Evolutionary conservation across 2,113 vertebrate genomes (phyloP), one percentile per base, ranked within the genome.

Genomic region (Mesitornis unicolor): DNA sequence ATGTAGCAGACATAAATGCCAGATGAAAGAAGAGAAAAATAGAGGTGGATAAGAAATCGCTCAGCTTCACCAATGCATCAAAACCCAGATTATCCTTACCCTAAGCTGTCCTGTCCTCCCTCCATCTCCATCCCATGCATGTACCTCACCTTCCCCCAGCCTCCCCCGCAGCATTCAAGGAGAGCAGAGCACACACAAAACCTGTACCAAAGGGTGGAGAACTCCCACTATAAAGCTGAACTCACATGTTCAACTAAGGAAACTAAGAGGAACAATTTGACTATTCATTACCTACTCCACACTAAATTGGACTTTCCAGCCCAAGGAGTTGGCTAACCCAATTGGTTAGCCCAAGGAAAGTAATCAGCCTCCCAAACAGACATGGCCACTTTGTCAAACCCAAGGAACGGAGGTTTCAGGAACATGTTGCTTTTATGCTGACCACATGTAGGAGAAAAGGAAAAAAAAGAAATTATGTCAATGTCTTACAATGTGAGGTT

Each of bases 1-100:
- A 45, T 68, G 78, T 2, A 83, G 74, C 85, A 64, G 92, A 57
- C 36, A 51, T n/a, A 76, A 90, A 90, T 10, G 59, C 50, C 2
- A 13, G 67, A 76, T 83, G 90, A 85, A 91, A 82, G 84, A 51
- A 75, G 42, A 76, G 57, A 22, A 25, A 70, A 90, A 57, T 16
- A 48, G 40, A 76, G 53, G 24, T 75, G 40, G 68, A 56, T 40
- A 73, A 85, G 78, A 76, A 90, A 79, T n/a, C 35, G 28, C 48
- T 71, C 57, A 43, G 43, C 65, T 51, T 61, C 45, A 53, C 16
- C 1, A 0, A 61, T 1, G 2, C 50, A 45, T 59, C 16, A 13
- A 86, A 75, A n/a, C n/a, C 8, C 1, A 0, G 35, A 35, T 26
- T 47, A 54, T 11, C 40, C 65, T 12, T 14, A 18, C 1, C 0